Conservation (phyloP, 2,797 vertebrate genomes). For the Leuciscus waleckii region DNA sequence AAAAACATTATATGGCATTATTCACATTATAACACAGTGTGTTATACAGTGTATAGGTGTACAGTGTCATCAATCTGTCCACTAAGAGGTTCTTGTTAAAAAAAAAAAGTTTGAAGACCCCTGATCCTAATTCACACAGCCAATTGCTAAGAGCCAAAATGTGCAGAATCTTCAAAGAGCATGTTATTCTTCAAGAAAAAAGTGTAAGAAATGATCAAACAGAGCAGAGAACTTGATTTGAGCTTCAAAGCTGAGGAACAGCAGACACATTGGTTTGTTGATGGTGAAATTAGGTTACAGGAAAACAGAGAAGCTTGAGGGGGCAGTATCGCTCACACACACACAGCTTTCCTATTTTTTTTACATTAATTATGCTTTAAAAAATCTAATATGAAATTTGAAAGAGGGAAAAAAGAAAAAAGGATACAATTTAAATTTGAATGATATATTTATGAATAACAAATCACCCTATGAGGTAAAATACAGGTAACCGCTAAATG, state of each 20-base stretch:
- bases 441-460: neutral
- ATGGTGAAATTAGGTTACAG: conserved; percentile 60
- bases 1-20: neutral
- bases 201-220: conserved; percentile 33
- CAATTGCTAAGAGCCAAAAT: neutral
- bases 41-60: neutral
- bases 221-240: conserved; percentile 26
- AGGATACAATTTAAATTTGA: neutral
- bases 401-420: neutral
- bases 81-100: neutral
- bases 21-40: neutral
- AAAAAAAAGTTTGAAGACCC: neutral
- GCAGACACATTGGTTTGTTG: conserved; percentile 43
- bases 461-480: neutral
- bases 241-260: conserved; percentile 50
- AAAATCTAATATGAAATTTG: neutral
- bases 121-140: neutral
- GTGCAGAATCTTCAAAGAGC: conserved; percentile 35
- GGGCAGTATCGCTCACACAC: conserved; percentile 1
- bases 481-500: neutral
- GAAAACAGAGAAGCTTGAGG: conserved; percentile 49
- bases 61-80: neutral
- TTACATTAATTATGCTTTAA: neutral
- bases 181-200: conserved; percentile 15
- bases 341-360: neutral